A percentile compares a stretch with the other conserved stretches of the same genome.
These are phyloP conservation scores for Epinephelus lanceolatus DNA, from an alignment of 2,113 vertebrate species.

Conservation along the genomic window DNA sequence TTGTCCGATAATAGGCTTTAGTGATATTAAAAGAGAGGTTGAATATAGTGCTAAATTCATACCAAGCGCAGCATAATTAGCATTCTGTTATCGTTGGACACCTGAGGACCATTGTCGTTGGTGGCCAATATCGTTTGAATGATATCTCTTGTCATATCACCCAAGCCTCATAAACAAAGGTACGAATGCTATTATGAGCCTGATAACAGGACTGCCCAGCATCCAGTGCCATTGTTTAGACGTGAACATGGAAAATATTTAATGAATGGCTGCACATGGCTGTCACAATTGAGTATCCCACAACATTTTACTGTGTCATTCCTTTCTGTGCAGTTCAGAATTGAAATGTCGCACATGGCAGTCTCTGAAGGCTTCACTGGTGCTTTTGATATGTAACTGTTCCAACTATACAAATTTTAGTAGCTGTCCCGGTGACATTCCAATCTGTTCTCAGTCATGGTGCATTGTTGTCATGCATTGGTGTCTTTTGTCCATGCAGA, in stretches of 20 bases:
- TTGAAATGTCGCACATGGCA: neutral
- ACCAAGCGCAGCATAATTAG: too few species aligned
- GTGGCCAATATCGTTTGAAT: too few species aligned
- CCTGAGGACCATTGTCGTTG: too few species aligned
- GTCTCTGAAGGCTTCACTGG: neutral
- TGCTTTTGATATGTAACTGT: neutral
- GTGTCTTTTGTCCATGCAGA: conserved; percentile 73
- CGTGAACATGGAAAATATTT: neutral
- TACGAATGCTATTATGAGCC: neutral
- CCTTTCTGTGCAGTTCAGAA: neutral
- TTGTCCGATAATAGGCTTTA: neutral
- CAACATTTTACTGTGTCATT: neutral
- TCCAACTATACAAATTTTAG: neutral
- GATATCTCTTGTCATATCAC: too few species aligned
- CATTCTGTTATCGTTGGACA: too few species aligned
- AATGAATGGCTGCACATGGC: neutral
- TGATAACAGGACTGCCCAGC: neutral
- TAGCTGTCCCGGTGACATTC: neutral
- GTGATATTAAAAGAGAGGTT: too few species aligned
- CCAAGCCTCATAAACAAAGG: neutral
- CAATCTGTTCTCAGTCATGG: neutral
- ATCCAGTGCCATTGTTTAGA: neutral
- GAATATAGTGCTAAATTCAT: too few species aligned
- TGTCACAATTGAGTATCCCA: neutral
- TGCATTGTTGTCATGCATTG: neutral